Percentiles rank a stretch among this genome's conserved stretches.
phyloP scores from a whole-genome alignment of 2,797 vertebrate genomes.

The Macropodus opercularis region DNA sequence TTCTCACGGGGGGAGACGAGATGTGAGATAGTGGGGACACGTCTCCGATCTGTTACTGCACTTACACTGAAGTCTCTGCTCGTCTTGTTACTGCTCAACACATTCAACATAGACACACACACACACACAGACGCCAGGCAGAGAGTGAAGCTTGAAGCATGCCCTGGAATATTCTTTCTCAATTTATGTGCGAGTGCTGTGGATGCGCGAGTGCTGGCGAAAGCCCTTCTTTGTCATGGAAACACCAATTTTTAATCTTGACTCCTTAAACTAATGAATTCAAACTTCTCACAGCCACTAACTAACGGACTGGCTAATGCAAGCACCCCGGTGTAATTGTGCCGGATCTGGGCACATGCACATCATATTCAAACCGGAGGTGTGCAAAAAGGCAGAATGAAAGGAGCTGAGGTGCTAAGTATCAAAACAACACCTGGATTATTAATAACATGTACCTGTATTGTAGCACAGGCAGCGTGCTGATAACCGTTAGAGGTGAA shows the following conservation, averaged over 20 bases:
- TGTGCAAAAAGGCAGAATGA: constrained; percentile 32
- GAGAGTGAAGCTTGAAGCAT: constrained; percentile 67
- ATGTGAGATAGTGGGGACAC: constrained; percentile 21
- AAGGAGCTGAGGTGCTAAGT: constrained; percentile 18
- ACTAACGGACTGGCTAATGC: constrained; percentile 50
- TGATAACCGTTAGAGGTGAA: constrained; percentile 27
- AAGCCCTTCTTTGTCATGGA: constrained; percentile 79
- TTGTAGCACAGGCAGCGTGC: constrained; percentile 10
- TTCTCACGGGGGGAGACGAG: neutral
- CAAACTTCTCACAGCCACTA: constrained; percentile 50
- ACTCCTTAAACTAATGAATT: constrained; percentile 64
- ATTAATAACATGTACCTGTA: constrained; percentile 21
- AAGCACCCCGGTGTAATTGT: constrained; percentile 32
- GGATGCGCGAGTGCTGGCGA: constrained; percentile 54
- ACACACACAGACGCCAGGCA: constrained; percentile 39
- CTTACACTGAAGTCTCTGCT: constrained; percentile 2
- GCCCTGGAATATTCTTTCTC: constrained; percentile 74
- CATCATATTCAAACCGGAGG: constrained; percentile 14
- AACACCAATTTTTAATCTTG: constrained; percentile 77
- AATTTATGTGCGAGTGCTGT: constrained; percentile 71
- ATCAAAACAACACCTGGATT: constrained; percentile 37
- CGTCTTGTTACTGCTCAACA: constrained; percentile 6
- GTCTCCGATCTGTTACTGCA: constrained; percentile 15
- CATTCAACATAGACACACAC: constrained; percentile 12
- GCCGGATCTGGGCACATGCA: constrained; percentile 20